Evolutionary conservation across 2,113 vertebrate species (phyloP).

Genomic region (Dicaeum eximium): DNA sequence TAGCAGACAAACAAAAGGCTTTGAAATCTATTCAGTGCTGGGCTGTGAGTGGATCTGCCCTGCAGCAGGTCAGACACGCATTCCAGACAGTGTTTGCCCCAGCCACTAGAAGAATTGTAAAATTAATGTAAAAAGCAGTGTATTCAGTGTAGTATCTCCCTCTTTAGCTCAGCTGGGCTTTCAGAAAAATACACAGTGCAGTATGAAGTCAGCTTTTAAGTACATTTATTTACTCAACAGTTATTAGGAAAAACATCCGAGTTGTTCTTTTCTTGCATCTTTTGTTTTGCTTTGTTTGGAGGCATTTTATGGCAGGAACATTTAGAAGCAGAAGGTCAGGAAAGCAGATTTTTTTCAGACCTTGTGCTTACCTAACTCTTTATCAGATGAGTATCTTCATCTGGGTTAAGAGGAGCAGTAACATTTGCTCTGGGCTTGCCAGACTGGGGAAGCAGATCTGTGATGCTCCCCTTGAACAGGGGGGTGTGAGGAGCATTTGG

Average conservation of each 20-base stretch:
- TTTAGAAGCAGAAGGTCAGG: background rate
- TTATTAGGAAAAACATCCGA: background rate
- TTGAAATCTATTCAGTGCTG: background rate
- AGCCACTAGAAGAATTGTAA: slow-evolving; percentile 16
- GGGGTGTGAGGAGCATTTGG: background rate
- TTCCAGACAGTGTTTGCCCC: background rate
- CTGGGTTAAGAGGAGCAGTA: background rate
- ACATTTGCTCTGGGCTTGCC: background rate
- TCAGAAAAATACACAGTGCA: background rate
- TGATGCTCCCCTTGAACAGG: background rate
- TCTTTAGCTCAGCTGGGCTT: slow-evolving; percentile 13
- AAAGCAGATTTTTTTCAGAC: background rate
- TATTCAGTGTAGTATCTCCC: background rate
- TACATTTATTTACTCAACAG: slow-evolving; percentile 1
- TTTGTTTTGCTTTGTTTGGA: background rate
- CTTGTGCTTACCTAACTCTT: background rate
- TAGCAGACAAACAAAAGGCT: background rate
- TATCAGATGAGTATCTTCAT: background rate
- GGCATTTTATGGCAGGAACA: background rate
- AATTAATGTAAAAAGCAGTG: slow-evolving; percentile 24
- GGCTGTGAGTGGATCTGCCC: slow-evolving; percentile 40
- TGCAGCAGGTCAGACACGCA: background rate
- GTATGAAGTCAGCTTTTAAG: slow-evolving; percentile 9
- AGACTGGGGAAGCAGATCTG: background rate
- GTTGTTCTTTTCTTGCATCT: background rate